phyloP scores from a whole-genome alignment of 2,888 invertebrate genomes.

The Cheilosia impressa region DNA sequence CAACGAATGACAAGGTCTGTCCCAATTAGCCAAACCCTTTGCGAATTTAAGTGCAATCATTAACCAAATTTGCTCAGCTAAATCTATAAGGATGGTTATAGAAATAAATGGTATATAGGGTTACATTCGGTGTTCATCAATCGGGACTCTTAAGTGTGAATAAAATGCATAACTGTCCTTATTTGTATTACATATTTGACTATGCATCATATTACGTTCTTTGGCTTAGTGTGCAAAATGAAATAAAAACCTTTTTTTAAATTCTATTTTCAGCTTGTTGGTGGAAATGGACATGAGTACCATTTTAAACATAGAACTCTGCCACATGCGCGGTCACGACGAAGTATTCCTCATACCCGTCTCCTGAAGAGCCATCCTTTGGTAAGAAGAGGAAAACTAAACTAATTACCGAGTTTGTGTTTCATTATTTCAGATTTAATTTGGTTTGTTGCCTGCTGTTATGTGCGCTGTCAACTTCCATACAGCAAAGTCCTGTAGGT shows the following conservation, averaged over 20 bases:
- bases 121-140: constrained; percentile 16
- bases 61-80: constrained; percentile 17
- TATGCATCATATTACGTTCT: constrained; percentile 37
- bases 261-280: constrained; percentile 89
- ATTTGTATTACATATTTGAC: constrained; percentile 21
- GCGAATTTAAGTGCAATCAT: constrained; percentile 13
- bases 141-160: constrained; percentile 1
- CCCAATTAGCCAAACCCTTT: constrained; percentile 32
- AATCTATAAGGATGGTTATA: constrained; percentile 16
- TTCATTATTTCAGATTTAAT: not conserved
- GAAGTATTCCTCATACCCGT: constrained; percentile 95
- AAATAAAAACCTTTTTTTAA: constrained; percentile 36
- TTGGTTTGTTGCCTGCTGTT: too few species aligned
- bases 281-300: constrained; percentile 92
- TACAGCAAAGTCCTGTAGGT: too few species aligned
- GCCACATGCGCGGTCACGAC: constrained; percentile 93
- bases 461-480: too few species aligned
- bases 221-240: constrained; percentile 11
- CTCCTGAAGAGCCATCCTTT: constrained; percentile 95
- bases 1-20: constrained; percentile 5
- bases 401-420: not conserved
- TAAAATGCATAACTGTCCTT: constrained; percentile 4
- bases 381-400: constrained; percentile 87
- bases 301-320: constrained; percentile 97
- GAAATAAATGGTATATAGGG: constrained; percentile 6